Evolutionary conservation across 1,140 invertebrate species (phyloP).

Genomic region (Aphelenchoides besseyi): DNA sequence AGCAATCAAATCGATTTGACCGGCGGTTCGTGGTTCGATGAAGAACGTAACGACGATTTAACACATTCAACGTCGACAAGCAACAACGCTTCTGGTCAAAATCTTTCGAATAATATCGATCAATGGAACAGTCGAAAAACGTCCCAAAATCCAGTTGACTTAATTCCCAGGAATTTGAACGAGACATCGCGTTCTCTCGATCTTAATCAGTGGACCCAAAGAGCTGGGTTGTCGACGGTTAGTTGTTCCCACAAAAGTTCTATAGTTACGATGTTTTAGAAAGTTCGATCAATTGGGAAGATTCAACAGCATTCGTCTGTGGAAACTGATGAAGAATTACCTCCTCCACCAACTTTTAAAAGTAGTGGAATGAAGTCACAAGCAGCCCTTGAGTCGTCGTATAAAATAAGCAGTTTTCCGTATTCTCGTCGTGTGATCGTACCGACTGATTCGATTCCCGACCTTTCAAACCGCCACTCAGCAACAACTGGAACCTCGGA

Average conservation of each 20-base stretch:
- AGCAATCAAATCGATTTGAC: not conserved
- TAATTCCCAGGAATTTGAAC: not conserved
- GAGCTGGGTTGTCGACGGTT: too few relatives aligned
- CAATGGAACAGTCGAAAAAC: not conserved
- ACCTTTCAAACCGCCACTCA: constrained; percentile 1
- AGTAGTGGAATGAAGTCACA: too few relatives aligned
- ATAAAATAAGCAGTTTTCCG: constrained; percentile 2
- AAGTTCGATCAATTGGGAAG: not conserved
- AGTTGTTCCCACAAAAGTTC: too few relatives aligned
- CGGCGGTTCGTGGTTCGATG: not conserved
- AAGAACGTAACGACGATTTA: constrained; percentile 7
- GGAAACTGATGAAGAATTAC: constrained; percentile 2
- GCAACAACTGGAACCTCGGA: constrained; percentile 9
- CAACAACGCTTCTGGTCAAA: not conserved
- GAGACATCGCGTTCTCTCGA: too few relatives aligned
- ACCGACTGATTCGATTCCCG: not conserved
- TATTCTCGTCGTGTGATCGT: not conserved
- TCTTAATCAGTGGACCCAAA: too few relatives aligned
- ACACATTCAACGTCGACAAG: not conserved
- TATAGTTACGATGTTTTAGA: not conserved
- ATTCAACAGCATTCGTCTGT: not conserved
- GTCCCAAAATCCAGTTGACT: not conserved
- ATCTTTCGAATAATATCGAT: not conserved
- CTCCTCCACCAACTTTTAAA: not conserved
- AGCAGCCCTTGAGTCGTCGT: not conserved